Percentiles rank a stretch among this genome's conserved stretches.
These are phyloP conservation scores for Heteromyza rotundicornis DNA, from an alignment of 2,888 invertebrate genomes.

Conservation along the genomic window DNA sequence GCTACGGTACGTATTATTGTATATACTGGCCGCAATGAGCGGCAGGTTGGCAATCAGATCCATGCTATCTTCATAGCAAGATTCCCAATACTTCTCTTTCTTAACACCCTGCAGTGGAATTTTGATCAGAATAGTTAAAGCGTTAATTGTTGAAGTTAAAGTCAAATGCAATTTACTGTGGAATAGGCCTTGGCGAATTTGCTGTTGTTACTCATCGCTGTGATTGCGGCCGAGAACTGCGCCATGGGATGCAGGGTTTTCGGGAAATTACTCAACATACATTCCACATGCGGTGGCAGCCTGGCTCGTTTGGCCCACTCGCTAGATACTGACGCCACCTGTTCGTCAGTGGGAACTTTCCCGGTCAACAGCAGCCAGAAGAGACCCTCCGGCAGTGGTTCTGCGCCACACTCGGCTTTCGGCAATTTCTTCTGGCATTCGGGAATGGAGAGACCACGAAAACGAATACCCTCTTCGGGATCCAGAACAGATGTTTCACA, in stretches of 20 bases:
- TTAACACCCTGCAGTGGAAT: constrained; percentile 61
- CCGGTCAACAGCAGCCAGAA: constrained; percentile 90
- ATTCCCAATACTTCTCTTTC: constrained; percentile 77
- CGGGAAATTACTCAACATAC: constrained; percentile 77
- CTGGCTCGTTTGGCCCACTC: constrained; percentile 73
- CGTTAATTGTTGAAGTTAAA: constrained; percentile 14
- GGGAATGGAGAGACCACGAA: constrained; percentile 84
- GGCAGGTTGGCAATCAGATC: constrained; percentile 82
- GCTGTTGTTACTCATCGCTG: constrained; percentile 78
- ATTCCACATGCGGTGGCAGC: constrained; percentile 76
- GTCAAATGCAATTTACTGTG: no score
- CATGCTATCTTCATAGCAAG: constrained; percentile 79
- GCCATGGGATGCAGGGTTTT: constrained; percentile 80
- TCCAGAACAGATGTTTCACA: constrained; percentile 90
- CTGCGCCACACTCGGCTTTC: constrained; percentile 67
- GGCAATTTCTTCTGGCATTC: constrained; percentile 84
- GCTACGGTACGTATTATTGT: constrained; percentile 62
- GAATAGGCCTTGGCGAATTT: constrained; percentile 74
- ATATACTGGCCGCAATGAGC: constrained; percentile 73
- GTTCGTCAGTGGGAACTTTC: constrained; percentile 77
- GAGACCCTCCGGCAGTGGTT: constrained; percentile 86
- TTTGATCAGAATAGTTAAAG: constrained; percentile 55
- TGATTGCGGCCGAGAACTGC: constrained; percentile 78
- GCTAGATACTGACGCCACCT: constrained; percentile 71
- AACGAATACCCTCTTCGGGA: constrained; percentile 86